These are phyloP conservation scores for Coptodon bakossiorum DNA, from an alignment of 2,113 vertebrate genomes.

Conservation along the genomic window DNA sequence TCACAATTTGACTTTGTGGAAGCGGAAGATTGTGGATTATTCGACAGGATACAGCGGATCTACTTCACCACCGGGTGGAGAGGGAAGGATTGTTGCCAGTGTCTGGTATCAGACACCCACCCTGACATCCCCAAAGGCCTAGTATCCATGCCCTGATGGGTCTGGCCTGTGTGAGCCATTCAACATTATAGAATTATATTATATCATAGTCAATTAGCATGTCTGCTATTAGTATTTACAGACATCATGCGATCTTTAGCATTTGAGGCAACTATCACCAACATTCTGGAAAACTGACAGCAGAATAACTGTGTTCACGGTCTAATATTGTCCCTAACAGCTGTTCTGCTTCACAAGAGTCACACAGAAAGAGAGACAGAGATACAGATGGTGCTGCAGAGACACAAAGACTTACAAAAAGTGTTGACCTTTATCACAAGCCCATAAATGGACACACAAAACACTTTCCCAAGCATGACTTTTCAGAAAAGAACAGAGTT, in stretches of 20 bases:
- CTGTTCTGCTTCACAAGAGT: not conserved
- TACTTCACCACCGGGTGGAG: rapidly evolving
- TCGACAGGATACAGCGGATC: rapidly evolving
- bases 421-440: not conserved
- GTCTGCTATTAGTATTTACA: not conserved
- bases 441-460: not conserved
- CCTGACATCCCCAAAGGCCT: not conserved
- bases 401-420: not conserved
- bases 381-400: not conserved
- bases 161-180: not conserved
- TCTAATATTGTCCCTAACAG: not conserved
- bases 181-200: not conserved
- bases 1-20: not conserved
- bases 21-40: not conserved
- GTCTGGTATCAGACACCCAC: not conserved
- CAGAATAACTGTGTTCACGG: rapidly evolving
- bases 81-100: not conserved
- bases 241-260: not conserved
- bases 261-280: not conserved
- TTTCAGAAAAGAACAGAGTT: not conserved
- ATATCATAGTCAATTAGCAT: not conserved
- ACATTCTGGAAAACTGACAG: not conserved
- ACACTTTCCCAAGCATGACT: not conserved
- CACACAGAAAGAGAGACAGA: not conserved
- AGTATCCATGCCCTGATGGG: not conserved